Evolutionary conservation across 2,888 invertebrate genomes (phyloP).

Genomic region (Philopedon plagiatum): DNA sequence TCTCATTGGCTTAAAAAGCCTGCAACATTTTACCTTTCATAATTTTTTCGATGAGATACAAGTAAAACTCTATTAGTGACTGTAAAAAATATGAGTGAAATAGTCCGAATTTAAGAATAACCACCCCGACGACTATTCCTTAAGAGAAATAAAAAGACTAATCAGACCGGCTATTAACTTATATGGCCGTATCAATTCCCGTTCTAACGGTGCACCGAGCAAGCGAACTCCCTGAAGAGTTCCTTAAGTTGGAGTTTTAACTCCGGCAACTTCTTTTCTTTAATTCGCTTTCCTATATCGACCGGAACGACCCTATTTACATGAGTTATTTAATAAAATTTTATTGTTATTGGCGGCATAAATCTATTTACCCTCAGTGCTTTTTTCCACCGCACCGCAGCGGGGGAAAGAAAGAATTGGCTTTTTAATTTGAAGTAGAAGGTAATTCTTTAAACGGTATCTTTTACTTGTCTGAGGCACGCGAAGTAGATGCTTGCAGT

Average conservation of each 20-base stretch:
- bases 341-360: slow-evolving; percentile 54
- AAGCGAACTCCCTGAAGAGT: slow-evolving; percentile 58
- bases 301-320: slow-evolving; percentile 60
- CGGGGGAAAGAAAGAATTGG: slow-evolving; percentile 30
- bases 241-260: slow-evolving; percentile 59
- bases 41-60: too few relatives aligned
- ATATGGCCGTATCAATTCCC: slow-evolving; percentile 69
- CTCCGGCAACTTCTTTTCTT: slow-evolving; percentile 62
- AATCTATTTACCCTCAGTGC: slow-evolving; percentile 48
- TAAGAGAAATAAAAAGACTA: slow-evolving; percentile 58
- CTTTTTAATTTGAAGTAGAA: slow-evolving; percentile 36
- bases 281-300: slow-evolving; percentile 61
- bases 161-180: slow-evolving; percentile 70
- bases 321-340: slow-evolving; percentile 62
- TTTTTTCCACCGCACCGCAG: too few relatives aligned
- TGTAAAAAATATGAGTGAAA: too few relatives aligned
- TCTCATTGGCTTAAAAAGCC: too few relatives aligned
- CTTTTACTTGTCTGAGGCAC: too few relatives aligned
- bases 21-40: too few relatives aligned
- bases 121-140: not conserved
- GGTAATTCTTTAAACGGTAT: too few relatives aligned
- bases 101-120: too few relatives aligned
- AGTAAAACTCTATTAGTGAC: too few relatives aligned
- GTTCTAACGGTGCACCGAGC: slow-evolving; percentile 53
- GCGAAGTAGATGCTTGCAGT: too few relatives aligned